Evolutionary conservation across 2,888 invertebrate genomes (phyloP).

Genomic region (Prenolepis imparis): DNA sequence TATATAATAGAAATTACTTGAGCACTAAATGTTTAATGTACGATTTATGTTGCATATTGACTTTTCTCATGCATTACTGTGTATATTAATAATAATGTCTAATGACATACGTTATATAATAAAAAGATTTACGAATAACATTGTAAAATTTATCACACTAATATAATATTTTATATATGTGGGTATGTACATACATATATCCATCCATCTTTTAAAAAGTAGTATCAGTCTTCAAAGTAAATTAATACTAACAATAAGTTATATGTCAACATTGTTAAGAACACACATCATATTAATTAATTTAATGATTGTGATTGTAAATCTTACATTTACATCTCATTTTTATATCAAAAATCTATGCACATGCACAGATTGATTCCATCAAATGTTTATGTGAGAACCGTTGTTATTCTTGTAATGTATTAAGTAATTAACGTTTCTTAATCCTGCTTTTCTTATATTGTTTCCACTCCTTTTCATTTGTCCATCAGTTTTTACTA

Average conservation of each 20-base stretch:
- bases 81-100: conserved; percentile 23
- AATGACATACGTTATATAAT: conserved; percentile 4
- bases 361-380: conserved; percentile 67
- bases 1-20: conserved; percentile 27
- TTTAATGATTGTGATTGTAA: conserved; percentile 5
- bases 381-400: conserved; percentile 72
- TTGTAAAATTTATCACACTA: conserved; percentile 50
- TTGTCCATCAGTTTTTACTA: conserved; percentile 34
- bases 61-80: conserved; percentile 45
- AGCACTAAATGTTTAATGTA: conserved; percentile 20
- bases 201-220: conserved; percentile 30
- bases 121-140: conserved; percentile 5
- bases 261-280: conserved; percentile 20
- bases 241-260: conserved; percentile 27
- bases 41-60: conserved; percentile 32
- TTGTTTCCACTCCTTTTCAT: conserved; percentile 8
- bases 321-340: conserved; percentile 11
- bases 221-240: conserved; percentile 3
- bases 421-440: conserved; percentile 47
- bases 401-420: conserved; percentile 8
- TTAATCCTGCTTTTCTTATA: conserved; percentile 40
- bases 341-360: conserved; percentile 48
- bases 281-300: conserved; percentile 32
- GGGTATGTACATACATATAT: background rate
- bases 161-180: conserved; percentile 4